Conservation (phyloP, 1,140 invertebrate species). For the Diuraphis noxia region DNA sequence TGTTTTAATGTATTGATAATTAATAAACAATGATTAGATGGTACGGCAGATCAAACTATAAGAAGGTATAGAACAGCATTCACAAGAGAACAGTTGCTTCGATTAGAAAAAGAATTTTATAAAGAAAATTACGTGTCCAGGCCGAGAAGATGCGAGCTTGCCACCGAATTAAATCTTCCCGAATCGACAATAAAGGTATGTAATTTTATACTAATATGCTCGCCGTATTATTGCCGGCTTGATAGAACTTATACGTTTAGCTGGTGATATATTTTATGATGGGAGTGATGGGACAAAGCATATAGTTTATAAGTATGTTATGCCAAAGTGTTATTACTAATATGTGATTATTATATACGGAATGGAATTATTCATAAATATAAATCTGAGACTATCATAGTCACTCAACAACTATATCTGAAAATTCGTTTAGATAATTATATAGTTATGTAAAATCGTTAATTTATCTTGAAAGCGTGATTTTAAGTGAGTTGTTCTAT, state of each 20-base stretch:
- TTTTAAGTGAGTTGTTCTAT: not conserved
- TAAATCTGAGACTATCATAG: not conserved
- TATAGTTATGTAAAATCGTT: not conserved
- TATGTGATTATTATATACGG: no score
- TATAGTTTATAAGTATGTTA: not conserved
- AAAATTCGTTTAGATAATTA: not conserved
- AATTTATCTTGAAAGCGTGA: not conserved
- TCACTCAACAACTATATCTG: no score
- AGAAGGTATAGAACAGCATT: conserved; percentile 96
- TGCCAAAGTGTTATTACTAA: no score
- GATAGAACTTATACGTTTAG: not conserved
- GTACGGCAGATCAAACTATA: conserved; percentile 67
- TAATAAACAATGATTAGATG: conserved; percentile 13
- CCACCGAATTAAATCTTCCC: conserved; percentile 86
- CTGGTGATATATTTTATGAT: not conserved
- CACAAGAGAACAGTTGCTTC: conserved; percentile 88
- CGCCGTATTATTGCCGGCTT: not conserved
- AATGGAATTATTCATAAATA: not conserved
- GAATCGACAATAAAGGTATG: conserved; percentile 97
- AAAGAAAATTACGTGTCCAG: conserved; percentile 98
- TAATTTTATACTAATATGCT: not conserved
- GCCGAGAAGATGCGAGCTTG: conserved; percentile 92
- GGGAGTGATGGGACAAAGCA: not conserved
- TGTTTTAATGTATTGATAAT: not conserved
- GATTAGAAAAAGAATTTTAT: conserved; percentile 96